Conservation (phyloP, 2,113 vertebrate species). For the Nicator chloris region DNA sequence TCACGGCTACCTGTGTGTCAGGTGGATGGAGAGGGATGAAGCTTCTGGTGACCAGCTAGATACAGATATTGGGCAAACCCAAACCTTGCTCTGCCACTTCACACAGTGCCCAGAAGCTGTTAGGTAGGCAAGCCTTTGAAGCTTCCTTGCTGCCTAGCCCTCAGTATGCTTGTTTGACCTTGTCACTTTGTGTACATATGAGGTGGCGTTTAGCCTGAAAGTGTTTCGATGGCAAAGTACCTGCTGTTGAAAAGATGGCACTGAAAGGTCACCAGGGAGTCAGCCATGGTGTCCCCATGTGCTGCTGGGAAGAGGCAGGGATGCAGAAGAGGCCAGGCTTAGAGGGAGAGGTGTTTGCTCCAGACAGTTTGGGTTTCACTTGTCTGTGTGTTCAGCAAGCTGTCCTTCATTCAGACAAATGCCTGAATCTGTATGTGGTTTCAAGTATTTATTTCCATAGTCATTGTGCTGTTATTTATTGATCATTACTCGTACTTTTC, state of each 20-base stretch:
- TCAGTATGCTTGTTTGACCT: neutral
- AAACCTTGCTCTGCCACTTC: neutral
- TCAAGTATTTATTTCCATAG: neutral
- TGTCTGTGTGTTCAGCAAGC: neutral
- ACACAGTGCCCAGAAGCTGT: neutral
- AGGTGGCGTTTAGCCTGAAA: neutral
- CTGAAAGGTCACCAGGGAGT: neutral
- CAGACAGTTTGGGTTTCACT: neutral
- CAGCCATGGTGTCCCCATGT: accelerated
- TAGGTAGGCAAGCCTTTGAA: neutral
- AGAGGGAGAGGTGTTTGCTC: neutral
- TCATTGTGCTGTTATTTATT: neutral
- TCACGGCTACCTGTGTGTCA: accelerated
- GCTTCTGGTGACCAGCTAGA: neutral
- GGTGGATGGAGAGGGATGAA: neutral
- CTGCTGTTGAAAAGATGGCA: accelerated
- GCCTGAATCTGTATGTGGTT: neutral
- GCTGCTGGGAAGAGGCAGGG: neutral
- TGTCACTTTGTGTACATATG: neutral
- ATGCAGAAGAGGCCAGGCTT: neutral
- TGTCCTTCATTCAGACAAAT: neutral
- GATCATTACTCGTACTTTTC: neutral
- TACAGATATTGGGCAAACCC: neutral
- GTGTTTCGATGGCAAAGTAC: neutral
- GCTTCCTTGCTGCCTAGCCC: neutral